Conservation (phyloP, 1,140 invertebrate genomes). For the Rhopalosiphum maidis region DNA sequence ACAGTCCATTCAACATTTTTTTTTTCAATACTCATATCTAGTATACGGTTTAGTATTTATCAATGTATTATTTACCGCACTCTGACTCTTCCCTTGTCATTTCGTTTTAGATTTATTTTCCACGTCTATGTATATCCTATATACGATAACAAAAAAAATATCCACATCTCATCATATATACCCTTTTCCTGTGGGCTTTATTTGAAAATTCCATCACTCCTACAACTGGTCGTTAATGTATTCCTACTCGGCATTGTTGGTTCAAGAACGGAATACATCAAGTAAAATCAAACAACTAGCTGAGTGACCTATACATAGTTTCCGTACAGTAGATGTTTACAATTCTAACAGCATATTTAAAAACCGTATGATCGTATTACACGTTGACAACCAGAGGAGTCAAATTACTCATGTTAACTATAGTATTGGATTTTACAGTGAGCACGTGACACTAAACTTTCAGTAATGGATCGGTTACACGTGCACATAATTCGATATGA, state of each 20-base stretch:
- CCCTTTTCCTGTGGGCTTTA: neutral
- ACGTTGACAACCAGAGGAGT: neutral
- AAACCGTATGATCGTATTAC: slow-evolving; percentile 37
- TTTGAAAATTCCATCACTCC: neutral
- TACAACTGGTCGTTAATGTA: neutral
- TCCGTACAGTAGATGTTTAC: neutral
- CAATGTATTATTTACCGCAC: neutral
- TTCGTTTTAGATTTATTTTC: neutral
- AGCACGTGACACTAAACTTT: neutral
- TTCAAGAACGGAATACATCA: neutral
- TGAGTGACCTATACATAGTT: neutral
- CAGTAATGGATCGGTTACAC: slow-evolving; percentile 19
- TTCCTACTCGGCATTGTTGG: neutral
- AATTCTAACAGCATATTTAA: neutral
- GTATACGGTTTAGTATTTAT: neutral
- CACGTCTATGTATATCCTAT: too few relatives aligned
- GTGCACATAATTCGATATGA: neutral
- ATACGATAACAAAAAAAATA: slow-evolving; percentile 24
- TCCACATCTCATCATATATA: neutral
- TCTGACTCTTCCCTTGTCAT: neutral
- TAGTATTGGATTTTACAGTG: neutral
- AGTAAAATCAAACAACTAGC: slow-evolving; percentile 27
- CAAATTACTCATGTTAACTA: neutral
- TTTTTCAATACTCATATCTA: neutral
- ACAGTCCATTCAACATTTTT: neutral